Conservation (phyloP, 2,888 invertebrate species). For the Sinohyriopsis cumingii region DNA sequence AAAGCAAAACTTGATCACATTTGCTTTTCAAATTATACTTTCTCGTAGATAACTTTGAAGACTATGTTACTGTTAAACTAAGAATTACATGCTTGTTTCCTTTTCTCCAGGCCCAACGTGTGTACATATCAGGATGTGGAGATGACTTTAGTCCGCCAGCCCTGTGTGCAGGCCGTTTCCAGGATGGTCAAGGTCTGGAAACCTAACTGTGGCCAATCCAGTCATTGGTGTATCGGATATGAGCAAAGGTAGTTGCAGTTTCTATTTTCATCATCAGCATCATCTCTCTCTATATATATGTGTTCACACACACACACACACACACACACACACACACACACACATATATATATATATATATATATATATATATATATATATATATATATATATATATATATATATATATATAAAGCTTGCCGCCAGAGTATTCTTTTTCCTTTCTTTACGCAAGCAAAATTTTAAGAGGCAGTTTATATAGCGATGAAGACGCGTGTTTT, state of each 20-base stretch:
- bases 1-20: no score
- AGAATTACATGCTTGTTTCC: no score
- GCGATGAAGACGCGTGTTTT: no score
- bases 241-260: constrained; percentile 71
- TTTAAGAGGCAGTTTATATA: no score
- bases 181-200: constrained; percentile 74
- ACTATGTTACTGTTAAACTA: no score
- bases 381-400: constrained; percentile 6
- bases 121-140: constrained; percentile 74
- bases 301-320: no score
- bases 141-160: constrained; percentile 71
- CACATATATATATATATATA: constrained; percentile 1
- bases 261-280: neutral
- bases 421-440: no score
- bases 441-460: no score
- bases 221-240: constrained; percentile 73
- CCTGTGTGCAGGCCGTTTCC: constrained; percentile 74
- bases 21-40: no score
- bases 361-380: constrained; percentile 1
- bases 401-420: neutral
- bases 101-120: constrained; percentile 73
- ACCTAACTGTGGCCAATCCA: constrained; percentile 72
- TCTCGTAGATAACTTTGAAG: no score
- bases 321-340: no score
- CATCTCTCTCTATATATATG: no score